Conservation (phyloP, 2,113 vertebrate species). For the Pluvianellus socialis region DNA sequence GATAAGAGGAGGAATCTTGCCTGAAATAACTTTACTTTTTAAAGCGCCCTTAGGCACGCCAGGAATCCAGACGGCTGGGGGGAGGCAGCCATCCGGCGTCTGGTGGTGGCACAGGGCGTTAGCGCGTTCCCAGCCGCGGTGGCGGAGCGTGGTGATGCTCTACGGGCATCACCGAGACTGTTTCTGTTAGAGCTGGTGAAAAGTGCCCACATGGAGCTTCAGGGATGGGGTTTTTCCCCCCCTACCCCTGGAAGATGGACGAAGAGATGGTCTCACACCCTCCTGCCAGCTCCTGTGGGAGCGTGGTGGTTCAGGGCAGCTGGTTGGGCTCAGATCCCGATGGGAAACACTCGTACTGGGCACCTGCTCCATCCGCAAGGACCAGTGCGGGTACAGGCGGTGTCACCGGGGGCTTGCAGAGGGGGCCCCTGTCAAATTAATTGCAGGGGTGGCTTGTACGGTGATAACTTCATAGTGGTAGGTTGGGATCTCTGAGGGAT, state of each 20-base stretch:
- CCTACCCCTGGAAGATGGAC: neutral
- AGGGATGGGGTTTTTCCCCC: fast-evolving
- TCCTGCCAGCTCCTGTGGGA: neutral
- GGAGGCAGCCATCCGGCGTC: fast-evolving
- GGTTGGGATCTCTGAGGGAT: neutral
- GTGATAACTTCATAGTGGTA: no score
- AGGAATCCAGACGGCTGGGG: fast-evolving
- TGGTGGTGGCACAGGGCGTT: neutral
- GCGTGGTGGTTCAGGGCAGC: fast-evolving
- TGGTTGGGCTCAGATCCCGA: neutral
- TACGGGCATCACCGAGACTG: neutral
- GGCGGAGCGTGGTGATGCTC: fast-evolving
- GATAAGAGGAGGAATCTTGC: neutral
- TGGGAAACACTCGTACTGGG: neutral
- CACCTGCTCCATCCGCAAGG: fast-evolving
- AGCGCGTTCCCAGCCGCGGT: fast-evolving
- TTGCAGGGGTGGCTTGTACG: fast-evolving
- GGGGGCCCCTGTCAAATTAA: fast-evolving
- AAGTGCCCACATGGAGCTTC: fast-evolving
- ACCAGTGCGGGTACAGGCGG: fast-evolving
- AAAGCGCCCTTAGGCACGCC: neutral
- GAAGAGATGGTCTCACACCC: neutral
- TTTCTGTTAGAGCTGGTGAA: neutral
- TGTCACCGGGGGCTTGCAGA: fast-evolving
- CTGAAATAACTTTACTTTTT: neutral